Percentiles rank a stretch among this genome's conserved stretches.
Conservation (phyloP, 2,888 invertebrate species). For the Cantharis rustica region DNA sequence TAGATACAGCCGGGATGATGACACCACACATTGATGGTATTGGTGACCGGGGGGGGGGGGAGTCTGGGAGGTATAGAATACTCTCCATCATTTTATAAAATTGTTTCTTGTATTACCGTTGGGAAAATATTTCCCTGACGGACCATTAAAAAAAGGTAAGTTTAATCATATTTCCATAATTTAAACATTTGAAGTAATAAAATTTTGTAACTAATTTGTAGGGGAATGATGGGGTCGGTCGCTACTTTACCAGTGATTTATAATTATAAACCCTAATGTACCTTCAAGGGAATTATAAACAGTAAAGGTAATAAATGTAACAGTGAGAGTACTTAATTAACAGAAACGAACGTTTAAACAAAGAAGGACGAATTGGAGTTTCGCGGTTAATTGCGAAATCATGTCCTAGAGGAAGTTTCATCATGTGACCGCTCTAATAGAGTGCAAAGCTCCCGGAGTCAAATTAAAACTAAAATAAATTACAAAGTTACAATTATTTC, state of each 20-base stretch:
- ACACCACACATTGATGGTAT: no score
- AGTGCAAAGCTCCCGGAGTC: conserved; percentile 27
- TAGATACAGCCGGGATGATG: no score
- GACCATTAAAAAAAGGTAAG: no score
- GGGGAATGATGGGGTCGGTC: not conserved
- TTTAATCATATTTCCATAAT: no score
- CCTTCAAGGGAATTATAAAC: conserved; percentile 11
- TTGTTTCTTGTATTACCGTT: no score
- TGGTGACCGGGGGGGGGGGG: no score
- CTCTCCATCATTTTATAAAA: no score
- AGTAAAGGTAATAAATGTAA: conserved; percentile 33
- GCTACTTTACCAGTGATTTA: not conserved
- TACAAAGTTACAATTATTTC: not conserved
- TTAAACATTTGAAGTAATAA: not conserved
- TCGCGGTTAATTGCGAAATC: conserved; percentile 44
- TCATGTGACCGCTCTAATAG: conserved; percentile 41
- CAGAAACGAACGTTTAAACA: conserved; percentile 35
- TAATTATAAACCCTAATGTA: not conserved
- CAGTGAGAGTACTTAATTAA: conserved; percentile 36
- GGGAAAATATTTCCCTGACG: no score
- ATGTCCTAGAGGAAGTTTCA: conserved; percentile 40
- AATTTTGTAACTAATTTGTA: not conserved
- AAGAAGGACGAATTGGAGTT: conserved; percentile 37
- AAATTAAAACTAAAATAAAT: conserved; percentile 31
- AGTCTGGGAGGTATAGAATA: no score